A percentile compares a stretch with the other conserved stretches of the same genome.
phyloP scores from a whole-genome alignment of 2,797 vertebrate species.

The Merluccius polli region DNA sequence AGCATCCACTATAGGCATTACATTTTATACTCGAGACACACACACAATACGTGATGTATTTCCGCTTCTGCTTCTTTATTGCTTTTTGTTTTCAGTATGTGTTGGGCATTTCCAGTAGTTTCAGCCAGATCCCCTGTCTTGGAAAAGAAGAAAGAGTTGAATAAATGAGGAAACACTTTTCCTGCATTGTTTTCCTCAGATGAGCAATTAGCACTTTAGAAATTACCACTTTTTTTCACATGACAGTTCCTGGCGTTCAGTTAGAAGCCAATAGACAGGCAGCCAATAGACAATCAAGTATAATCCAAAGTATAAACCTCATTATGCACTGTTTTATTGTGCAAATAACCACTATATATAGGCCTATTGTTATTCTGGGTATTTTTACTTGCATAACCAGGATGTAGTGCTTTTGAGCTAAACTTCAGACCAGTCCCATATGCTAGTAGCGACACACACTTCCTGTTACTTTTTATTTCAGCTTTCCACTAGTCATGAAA shows the following conservation, averaged over 20 bases:
- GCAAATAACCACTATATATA: background rate
- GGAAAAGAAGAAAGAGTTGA: slow-evolving; percentile 16
- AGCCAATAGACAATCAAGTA: slow-evolving; percentile 1
- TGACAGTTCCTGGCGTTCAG: background rate
- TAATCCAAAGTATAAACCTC: background rate
- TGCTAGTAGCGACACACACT: background rate
- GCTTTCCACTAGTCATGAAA: background rate
- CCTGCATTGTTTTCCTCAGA: background rate
- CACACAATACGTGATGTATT: background rate
- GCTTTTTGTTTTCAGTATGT: background rate
- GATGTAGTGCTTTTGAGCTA: background rate
- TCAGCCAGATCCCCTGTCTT: background rate
- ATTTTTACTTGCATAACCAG: background rate
- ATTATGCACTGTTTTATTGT: background rate
- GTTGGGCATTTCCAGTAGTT: background rate
- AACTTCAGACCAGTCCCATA: background rate
- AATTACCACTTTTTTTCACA: background rate
- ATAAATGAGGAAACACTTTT: background rate
- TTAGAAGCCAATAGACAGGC: background rate
- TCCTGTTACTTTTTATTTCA: background rate
- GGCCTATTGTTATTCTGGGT: background rate
- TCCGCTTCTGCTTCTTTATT: background rate
- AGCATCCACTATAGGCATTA: background rate
- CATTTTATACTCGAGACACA: background rate
- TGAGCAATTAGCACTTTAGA: slow-evolving; percentile 7